Evolutionary conservation across 2,888 invertebrate species (phyloP), one percentile per base, ranked within the genome.

Genomic region (Chymomyza procnemis): DNA sequence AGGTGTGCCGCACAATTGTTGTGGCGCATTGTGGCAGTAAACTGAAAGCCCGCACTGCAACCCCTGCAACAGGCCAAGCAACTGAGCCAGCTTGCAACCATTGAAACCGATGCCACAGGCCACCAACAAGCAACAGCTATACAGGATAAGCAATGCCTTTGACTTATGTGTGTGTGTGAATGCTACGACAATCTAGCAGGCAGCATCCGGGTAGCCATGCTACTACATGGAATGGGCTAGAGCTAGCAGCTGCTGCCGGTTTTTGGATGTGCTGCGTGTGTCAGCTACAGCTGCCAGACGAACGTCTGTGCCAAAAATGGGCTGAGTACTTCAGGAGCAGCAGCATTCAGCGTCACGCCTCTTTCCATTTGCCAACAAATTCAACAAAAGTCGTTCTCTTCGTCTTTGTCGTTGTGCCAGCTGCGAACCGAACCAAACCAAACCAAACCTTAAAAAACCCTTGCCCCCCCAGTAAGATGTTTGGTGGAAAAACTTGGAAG

Each of bases 271-370:
- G 64, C 62, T 67, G 63, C 63, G 64, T 70, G 64, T 70, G 73
- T 79, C 77, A 70, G 70, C 73, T 73, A 67, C 75, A 75, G 75
- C 73, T 78, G 75, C 69, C 80, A 74, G 64, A 50, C 50, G 52
- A 62, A 56, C 21, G n/a, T n/a, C 46, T 34, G 62, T 66, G 64
- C 66, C 67, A 68, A 72, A 78, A 64, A 80, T 52, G 12, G 5
- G 16, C 58, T 57, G 54, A 66, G 41, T 21, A 60, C 48, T 47
- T 60, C 41, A 56, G 64, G 60, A 61, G 71, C 34, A 48, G 65
- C 64, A 69, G 66, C 60, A 64, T 64, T 66, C 66, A 67, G 71
- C 71, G 59, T 64, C 64, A 63, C 57, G 47, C 57, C 18, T 41
- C 34, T 52, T 48, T 47, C 34, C 60, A 47, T 30, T 57, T 57